Conservation (phyloP, 2,113 vertebrate species). For the Cariama cristata region DNA sequence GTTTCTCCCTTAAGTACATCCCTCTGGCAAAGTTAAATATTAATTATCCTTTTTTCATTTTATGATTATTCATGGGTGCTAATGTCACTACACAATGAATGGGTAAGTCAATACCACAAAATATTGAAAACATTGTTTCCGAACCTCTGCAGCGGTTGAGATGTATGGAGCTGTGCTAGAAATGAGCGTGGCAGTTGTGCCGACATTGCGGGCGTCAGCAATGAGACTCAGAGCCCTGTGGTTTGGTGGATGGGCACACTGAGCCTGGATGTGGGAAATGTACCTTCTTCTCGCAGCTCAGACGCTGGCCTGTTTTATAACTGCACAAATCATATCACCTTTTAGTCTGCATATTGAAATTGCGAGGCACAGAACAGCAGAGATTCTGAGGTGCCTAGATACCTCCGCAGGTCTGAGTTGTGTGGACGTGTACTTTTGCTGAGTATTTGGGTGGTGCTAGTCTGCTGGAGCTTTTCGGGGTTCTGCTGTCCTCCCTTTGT, state of each 20-base stretch:
- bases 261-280: background rate
- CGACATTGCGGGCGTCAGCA: background rate
- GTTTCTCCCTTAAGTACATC: conserved; percentile 66
- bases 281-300: background rate
- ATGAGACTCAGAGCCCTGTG: background rate
- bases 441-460: background rate
- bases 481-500: background rate
- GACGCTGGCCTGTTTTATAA: background rate
- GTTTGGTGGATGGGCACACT: background rate
- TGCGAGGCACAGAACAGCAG: background rate
- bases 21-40: conserved; percentile 75
- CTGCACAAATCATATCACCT: background rate
- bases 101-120: conserved; percentile 35
- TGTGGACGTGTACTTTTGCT: background rate
- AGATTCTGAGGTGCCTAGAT: background rate
- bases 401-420: background rate
- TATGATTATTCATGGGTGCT: conserved; percentile 62
- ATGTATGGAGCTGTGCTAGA: background rate
- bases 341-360: background rate
- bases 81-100: conserved; percentile 41
- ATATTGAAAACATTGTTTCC: background rate
- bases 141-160: background rate
- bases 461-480: background rate
- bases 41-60: conserved; percentile 68
- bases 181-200: background rate